phyloP scores from a whole-genome alignment of 1,140 invertebrate species.

The Diploscapter pachys region DNA sequence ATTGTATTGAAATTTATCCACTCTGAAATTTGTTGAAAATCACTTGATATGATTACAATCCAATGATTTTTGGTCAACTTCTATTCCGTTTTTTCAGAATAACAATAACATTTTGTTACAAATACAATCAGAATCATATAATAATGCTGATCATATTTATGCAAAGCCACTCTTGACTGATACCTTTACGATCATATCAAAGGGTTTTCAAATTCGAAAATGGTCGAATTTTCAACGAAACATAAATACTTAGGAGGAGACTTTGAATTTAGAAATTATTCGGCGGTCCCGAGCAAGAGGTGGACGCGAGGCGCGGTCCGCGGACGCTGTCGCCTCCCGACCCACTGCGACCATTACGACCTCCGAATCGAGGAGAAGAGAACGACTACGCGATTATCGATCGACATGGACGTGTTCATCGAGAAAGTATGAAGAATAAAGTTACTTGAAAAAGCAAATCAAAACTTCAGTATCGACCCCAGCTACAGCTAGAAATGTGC shows the following conservation, averaged over 20 bases:
- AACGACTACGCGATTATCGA: slow-evolving; percentile 33
- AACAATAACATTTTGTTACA: neutral
- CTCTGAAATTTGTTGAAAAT: neutral
- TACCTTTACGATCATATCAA: neutral
- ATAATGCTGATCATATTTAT: too few species aligned
- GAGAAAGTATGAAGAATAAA: slow-evolving; percentile 16
- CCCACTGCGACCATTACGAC: slow-evolving; percentile 10
- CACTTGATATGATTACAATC: neutral
- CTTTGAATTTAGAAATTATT: slow-evolving; percentile 17
- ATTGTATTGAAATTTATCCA: neutral
- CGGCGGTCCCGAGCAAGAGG: neutral
- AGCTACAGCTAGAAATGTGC: slow-evolving; percentile 25
- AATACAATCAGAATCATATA: too few species aligned
- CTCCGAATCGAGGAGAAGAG: slow-evolving; percentile 12
- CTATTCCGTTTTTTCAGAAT: neutral
- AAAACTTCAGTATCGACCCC: slow-evolving; percentile 26
- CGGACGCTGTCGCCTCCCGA: neutral
- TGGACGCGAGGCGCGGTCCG: neutral
- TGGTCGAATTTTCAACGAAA: neutral
- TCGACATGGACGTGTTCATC: slow-evolving; percentile 18
- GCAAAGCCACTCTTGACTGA: neutral
- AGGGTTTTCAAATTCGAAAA: neutral
- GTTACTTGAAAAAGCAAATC: neutral
- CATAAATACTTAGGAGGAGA: slow-evolving; percentile 17
- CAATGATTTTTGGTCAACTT: neutral